phyloP scores from a whole-genome alignment of 1,140 invertebrate species.

The Drosophila tsacasi region DNA sequence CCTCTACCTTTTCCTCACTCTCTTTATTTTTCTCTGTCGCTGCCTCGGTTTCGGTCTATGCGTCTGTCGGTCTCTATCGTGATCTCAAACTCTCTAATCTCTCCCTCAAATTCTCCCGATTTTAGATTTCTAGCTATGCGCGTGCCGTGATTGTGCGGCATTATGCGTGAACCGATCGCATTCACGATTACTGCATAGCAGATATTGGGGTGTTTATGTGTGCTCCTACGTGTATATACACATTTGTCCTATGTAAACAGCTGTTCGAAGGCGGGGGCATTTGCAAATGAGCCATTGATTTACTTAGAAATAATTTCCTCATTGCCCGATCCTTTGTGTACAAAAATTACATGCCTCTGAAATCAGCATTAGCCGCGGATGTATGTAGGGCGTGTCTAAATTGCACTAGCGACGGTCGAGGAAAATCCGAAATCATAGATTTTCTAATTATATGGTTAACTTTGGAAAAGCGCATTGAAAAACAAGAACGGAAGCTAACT shows the following conservation, averaged over 20 bases:
- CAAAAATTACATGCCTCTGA: neutral
- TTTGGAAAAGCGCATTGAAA: no score
- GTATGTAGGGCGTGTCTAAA: no score
- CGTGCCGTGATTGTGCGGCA: constrained; percentile 51
- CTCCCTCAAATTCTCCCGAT: constrained; percentile 1
- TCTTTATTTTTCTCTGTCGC: constrained; percentile 28
- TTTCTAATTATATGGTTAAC: constrained; percentile 35
- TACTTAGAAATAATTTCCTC: constrained; percentile 57
- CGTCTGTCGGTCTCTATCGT: neutral
- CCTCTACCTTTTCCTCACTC: constrained; percentile 2
- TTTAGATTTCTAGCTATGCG: constrained; percentile 53
- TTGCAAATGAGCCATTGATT: constrained; percentile 63
- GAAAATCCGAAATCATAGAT: no score
- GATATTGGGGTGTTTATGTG: constrained; percentile 40
- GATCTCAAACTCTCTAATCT: constrained; percentile 14
- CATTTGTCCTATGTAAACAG: constrained; percentile 32
- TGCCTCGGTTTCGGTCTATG: constrained; percentile 5
- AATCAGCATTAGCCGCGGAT: no score
- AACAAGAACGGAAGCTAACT: no score
- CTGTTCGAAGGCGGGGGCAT: constrained; percentile 14
- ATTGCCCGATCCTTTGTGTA: constrained; percentile 18
- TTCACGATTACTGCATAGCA: constrained; percentile 59
- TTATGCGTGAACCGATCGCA: constrained; percentile 64
- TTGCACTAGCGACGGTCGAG: no score
- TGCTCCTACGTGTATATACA: neutral